Percentiles rank a stretch among this genome's conserved stretches.
These are phyloP conservation scores for Mactra quadrangularis DNA, from an alignment of 1,140 invertebrate species.

Conservation along the genomic window DNA sequence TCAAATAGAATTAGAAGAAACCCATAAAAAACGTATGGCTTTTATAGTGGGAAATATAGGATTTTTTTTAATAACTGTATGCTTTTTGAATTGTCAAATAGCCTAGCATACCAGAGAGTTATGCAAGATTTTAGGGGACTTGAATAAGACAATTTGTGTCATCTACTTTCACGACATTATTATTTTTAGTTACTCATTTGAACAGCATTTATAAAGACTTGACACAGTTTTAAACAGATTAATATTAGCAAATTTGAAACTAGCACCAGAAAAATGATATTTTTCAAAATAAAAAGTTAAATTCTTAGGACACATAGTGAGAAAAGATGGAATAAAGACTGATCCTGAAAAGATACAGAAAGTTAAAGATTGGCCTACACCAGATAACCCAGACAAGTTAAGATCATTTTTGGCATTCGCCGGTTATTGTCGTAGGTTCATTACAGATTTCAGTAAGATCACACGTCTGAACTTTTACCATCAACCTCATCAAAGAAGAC, in stretches of 20 bases:
- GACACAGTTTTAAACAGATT: conserved; percentile 40
- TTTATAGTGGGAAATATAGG: too few relatives aligned
- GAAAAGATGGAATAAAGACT: conserved; percentile 65
- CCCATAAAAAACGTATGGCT: too few relatives aligned
- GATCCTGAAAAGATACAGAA: conserved; percentile 73
- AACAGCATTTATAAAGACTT: conserved; percentile 56
- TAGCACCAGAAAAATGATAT: conserved; percentile 72
- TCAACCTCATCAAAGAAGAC: conserved; percentile 3
- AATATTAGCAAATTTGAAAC: conserved; percentile 43
- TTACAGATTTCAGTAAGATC: conserved; percentile 73
- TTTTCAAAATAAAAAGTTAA: conserved; percentile 74
- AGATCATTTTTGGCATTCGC: conserved; percentile 83
- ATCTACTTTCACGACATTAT: conserved; percentile 63
- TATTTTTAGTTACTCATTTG: conserved; percentile 50
- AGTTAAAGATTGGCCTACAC: conserved; percentile 74
- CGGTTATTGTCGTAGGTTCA: conserved; percentile 81
- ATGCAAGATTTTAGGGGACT: conserved; percentile 56
- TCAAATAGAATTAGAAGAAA: too few relatives aligned
- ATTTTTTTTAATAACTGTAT: too few relatives aligned
- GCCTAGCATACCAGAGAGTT: too few relatives aligned
- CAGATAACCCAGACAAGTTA: conserved; percentile 67
- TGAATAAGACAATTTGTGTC: conserved; percentile 48
- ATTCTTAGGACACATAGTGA: conserved; percentile 68
- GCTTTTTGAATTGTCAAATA: too few relatives aligned
- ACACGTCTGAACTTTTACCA: conserved; percentile 61